These are phyloP conservation scores for Axea sp. DNA, from an alignment of 2,888 invertebrate genomes.

Conservation along the genomic window DNA sequence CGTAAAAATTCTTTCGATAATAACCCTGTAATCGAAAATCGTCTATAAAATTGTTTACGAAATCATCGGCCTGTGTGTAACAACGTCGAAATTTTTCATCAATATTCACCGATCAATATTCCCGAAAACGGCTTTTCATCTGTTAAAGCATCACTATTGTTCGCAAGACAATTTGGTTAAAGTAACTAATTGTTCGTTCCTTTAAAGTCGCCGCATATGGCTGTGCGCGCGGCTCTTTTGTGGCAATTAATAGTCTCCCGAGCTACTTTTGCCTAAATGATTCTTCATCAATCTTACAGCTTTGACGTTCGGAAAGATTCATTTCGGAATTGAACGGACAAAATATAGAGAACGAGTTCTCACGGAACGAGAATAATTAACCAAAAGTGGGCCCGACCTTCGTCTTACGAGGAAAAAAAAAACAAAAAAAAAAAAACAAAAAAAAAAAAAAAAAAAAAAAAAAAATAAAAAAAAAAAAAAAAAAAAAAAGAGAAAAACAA, in stretches of 20 bases:
- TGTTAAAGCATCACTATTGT: slow-evolving; percentile 73
- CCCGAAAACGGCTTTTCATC: slow-evolving; percentile 67
- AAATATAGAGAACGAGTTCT: slow-evolving; percentile 59
- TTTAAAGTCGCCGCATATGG: slow-evolving; percentile 75
- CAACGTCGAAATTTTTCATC: slow-evolving; percentile 28
- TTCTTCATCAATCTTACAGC: slow-evolving; percentile 77
- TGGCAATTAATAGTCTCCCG: slow-evolving; percentile 79
- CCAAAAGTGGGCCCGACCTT: slow-evolving; percentile 54
- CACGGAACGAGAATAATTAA: slow-evolving; percentile 53
- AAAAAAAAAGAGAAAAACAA: too few species aligned
- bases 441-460: slow-evolving; percentile 18
- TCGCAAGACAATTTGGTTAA: slow-evolving; percentile 78
- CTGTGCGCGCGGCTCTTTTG: slow-evolving; percentile 76
- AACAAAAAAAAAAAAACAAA: slow-evolving; percentile 1
- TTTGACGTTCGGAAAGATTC: slow-evolving; percentile 69
- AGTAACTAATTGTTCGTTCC: slow-evolving; percentile 79
- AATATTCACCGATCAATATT: slow-evolving; percentile 29
- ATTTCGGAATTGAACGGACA: slow-evolving; percentile 62
- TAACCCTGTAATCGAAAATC: background rate
- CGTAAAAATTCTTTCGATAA: background rate
- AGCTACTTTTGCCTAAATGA: slow-evolving; percentile 76
- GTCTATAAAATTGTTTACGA: slow-evolving; percentile 9
- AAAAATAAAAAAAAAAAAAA: too few species aligned
- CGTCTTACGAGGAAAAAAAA: slow-evolving; percentile 33
- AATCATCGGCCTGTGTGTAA: background rate